These are phyloP conservation scores for Druceiella hillmani DNA, from an alignment of 2,888 invertebrate species.

Conservation along the genomic window DNA sequence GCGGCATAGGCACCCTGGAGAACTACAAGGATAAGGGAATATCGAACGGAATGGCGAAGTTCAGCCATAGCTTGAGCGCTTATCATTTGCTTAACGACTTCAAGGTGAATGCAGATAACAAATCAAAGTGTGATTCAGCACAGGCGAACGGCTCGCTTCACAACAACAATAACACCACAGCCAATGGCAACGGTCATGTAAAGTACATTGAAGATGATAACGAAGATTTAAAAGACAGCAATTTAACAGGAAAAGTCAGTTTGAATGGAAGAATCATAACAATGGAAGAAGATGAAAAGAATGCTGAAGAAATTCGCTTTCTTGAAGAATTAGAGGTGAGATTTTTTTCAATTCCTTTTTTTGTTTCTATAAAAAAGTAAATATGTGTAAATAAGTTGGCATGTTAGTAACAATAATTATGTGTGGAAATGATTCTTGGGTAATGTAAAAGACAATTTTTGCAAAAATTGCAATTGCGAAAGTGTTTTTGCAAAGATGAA, in stretches of 20 bases:
- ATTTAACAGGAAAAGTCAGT: constrained; percentile 38
- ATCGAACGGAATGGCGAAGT: constrained; percentile 47
- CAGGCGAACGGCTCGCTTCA: no score
- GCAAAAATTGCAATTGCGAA: no score
- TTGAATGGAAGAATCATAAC: constrained; percentile 40
- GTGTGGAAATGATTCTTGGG: no score
- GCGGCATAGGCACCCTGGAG: constrained; percentile 60
- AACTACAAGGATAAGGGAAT: constrained; percentile 52
- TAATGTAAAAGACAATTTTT: no score
- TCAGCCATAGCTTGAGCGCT: constrained; percentile 58
- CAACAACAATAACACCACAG: no score
- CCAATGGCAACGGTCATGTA: no score
- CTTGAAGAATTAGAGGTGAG: constrained; percentile 43
- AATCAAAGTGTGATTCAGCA: no score
- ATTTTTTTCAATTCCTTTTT: no score
- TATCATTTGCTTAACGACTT: constrained; percentile 61
- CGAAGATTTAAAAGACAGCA: constrained; percentile 41
- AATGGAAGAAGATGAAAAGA: constrained; percentile 31
- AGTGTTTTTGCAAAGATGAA: no score
- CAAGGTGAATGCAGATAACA: constrained; percentile 32
- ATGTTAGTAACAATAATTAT: no score
- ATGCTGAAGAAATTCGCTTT: constrained; percentile 35
- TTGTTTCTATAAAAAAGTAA: no score
- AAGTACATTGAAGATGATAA: constrained; percentile 19
- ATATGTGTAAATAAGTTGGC: no score